These are phyloP conservation scores for Marmota flaviventris DNA, from an alignment of 2,113 vertebrate genomes.

Conservation along the genomic window DNA sequence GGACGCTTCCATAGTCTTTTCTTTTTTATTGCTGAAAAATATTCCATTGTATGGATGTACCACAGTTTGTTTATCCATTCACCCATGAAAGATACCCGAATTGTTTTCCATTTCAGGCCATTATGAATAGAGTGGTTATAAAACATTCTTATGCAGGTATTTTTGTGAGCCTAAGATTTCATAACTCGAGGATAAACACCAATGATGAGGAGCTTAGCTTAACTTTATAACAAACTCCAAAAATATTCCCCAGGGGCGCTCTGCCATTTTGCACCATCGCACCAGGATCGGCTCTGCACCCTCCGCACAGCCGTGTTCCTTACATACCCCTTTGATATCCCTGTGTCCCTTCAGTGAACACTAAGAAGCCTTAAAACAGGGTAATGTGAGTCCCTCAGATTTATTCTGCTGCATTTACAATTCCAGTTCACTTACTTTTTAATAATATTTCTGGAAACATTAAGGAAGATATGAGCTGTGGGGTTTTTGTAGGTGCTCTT, in stretches of 20 bases:
- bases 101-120: slow-evolving; percentile 1
- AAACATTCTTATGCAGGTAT: not conserved
- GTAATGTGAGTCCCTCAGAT: not conserved
- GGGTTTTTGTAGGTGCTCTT: not conserved
- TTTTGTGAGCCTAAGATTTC: not conserved
- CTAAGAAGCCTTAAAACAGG: not conserved
- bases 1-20: not conserved
- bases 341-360: not conserved
- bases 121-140: not conserved
- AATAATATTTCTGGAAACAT: not conserved
- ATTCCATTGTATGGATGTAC: slow-evolving; percentile 28
- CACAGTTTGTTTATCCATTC: slow-evolving; percentile 33
- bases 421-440: not conserved
- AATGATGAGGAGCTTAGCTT: not conserved
- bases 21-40: slow-evolving; percentile 39
- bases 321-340: not conserved
- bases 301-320: too few species aligned
- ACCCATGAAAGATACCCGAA: not conserved
- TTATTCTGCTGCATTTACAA: not conserved
- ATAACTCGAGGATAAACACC: not conserved
- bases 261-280: too few species aligned
- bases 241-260: not conserved
- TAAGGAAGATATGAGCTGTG: not conserved
- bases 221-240: not conserved
- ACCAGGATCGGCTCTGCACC: not conserved